Base-by-base conservation (phyloP, 2,113 vertebrate species). In the Seriola aureovittata region DNA sequence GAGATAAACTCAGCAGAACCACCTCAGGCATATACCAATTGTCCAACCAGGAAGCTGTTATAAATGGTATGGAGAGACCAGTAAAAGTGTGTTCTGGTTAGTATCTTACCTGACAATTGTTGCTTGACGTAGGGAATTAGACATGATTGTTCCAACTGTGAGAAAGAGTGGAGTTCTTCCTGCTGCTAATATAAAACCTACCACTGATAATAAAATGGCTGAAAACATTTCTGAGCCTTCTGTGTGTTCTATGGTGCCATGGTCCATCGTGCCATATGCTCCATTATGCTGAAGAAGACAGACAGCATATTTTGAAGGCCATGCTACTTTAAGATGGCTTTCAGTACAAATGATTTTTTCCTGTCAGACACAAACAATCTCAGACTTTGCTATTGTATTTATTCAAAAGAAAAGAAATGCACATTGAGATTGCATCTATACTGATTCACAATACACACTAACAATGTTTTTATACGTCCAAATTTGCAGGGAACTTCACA, bases 251-350 rank as follows among this genome's bases (percentile, higher is more conserved):
- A 52, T 10, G 59, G 40, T 10, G 46, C 66, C 74, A 48, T 71
- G 42, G 2, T 42, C 10, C 40, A 42, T 11, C 8, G 8, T 42
- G 13, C 16, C 29, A 21, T 55, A 69, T 52, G 38, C 64, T 83
- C 73, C 73, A 81, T 91, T 75, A 69, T 69, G 70, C 40, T 70
- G 23, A 71, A 69, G 58, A 67, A 71, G 25, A 71, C 38, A 44
- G 77, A 58, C 70, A 59, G 66, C 42, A 34, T 25, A 74, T 57
- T 74, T 54, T 74, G 54, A 88, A 88, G 81, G 82, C 75, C 55
- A 60, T 42, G 36, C 63, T 74, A 81, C 71, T 87, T 75, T 67
- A 76, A 48, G 21, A 50, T 57, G 54, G 68, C 85, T 85, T 58
- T 84, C 8, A 85, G 63, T 52, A 57, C 66, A 87, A 72, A 34